These are phyloP conservation scores for Eulemur rufifrons DNA, from an alignment of 2,113 vertebrate genomes.

Conservation along the genomic window DNA sequence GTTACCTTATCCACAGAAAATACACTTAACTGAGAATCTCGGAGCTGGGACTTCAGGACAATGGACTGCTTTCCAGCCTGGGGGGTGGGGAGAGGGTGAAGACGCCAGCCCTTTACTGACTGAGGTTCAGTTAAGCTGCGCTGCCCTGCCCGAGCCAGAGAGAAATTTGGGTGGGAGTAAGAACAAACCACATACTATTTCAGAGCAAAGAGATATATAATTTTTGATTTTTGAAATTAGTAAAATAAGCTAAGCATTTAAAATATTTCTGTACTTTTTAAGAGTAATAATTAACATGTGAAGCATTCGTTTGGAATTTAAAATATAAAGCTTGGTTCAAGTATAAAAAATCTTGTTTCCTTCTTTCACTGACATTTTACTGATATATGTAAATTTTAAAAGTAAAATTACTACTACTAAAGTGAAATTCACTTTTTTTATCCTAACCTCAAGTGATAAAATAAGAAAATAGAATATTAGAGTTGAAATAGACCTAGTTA, in stretches of 20 bases:
- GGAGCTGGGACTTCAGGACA: background rate
- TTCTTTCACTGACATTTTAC: slow-evolving; percentile 38
- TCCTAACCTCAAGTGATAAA: background rate
- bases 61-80: background rate
- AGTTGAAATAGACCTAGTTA: background rate
- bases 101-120: background rate
- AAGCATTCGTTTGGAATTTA: background rate
- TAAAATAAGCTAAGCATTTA: slow-evolving; percentile 14
- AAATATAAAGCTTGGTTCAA: slow-evolving; percentile 3
- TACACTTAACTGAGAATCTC: background rate
- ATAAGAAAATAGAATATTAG: background rate
- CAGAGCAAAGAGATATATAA: background rate
- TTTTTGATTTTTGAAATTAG: background rate
- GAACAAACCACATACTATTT: background rate
- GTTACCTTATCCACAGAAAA: background rate
- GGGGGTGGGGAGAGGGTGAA: background rate
- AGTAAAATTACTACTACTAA: slow-evolving; percentile 47
- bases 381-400: slow-evolving; percentile 47
- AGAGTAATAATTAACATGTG: slow-evolving; percentile 27
- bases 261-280: background rate
- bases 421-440: slow-evolving; percentile 33
- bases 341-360: background rate
- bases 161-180: background rate
- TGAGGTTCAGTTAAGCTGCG: background rate
- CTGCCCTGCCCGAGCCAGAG: background rate